These are phyloP conservation scores for Catostomus latipinnis DNA, from an alignment of 2,797 vertebrate species.

Conservation along the genomic window DNA sequence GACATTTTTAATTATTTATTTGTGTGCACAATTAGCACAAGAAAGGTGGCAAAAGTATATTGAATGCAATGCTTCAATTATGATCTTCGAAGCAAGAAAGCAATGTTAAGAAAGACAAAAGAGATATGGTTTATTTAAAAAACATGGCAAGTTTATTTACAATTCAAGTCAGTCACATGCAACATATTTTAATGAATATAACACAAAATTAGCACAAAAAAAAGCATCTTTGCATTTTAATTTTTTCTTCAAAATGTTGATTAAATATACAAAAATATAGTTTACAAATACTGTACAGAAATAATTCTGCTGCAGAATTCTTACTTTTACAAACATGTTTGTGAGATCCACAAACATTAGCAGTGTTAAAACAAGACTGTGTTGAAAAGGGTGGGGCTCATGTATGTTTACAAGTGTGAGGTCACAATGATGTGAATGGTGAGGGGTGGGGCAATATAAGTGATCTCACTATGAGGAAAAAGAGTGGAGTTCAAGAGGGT, in stretches of 20 bases:
- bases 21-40: too few species aligned
- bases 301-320: slow-evolving; percentile 98
- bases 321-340: slow-evolving; percentile 95
- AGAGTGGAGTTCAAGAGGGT: background rate
- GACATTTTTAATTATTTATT: too few species aligned
- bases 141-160: slow-evolving; percentile 91
- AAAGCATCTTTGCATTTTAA: slow-evolving; percentile 76
- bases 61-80: background rate
- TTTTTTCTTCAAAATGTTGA: slow-evolving; percentile 86
- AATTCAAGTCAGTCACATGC: slow-evolving; percentile 94
- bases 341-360: slow-evolving; percentile 89
- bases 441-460: slow-evolving; percentile 10
- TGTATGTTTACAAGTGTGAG: slow-evolving; percentile 34
- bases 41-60: background rate
- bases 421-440: slow-evolving; percentile 18
- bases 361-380: slow-evolving; percentile 71
- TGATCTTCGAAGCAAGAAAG: background rate
- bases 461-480: slow-evolving; percentile 2
- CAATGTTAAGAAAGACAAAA: slow-evolving; percentile 14
- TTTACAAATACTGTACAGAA: slow-evolving; percentile 97
- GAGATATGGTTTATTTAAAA: slow-evolving; percentile 70
- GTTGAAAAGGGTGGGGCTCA: background rate
- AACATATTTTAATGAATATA: slow-evolving; percentile 82
- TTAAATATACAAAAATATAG: slow-evolving; percentile 99
- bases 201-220: slow-evolving; percentile 86